Conservation (phyloP, 1,140 invertebrate genomes). For the Leptinotarsa defecta region DNA sequence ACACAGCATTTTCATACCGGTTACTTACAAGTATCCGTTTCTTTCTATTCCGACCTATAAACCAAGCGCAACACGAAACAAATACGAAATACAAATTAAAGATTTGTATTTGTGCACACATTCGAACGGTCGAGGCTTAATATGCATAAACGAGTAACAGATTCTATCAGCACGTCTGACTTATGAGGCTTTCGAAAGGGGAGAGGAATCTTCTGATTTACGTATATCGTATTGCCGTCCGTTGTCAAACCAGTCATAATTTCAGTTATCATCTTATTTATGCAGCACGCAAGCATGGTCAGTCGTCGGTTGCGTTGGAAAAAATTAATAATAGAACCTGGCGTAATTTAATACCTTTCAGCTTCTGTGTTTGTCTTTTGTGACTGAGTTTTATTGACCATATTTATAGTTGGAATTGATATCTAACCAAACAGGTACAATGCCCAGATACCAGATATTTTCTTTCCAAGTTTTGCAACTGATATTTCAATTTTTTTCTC, state of each 20-base stretch:
- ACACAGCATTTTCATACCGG: conserved; percentile 12
- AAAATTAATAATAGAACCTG: conserved; percentile 17
- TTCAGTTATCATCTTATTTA: conserved; percentile 49
- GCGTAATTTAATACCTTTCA: conserved; percentile 43
- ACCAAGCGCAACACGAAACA: conserved; percentile 19
- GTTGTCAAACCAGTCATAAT: conserved; percentile 47
- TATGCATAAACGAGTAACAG: conserved; percentile 36
- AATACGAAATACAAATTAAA: conserved; percentile 27
- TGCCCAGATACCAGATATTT: too few relatives aligned
- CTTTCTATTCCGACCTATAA: conserved; percentile 12
- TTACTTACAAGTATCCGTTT: conserved; percentile 1
- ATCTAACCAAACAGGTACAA: too few relatives aligned
- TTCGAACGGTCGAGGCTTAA: conserved; percentile 10
- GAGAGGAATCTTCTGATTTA: conserved; percentile 47
- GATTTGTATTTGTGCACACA: conserved; percentile 17
- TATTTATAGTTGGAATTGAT: background rate
- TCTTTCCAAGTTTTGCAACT: too few relatives aligned
- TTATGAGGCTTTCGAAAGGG: conserved; percentile 37
- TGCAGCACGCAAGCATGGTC: conserved; percentile 33
- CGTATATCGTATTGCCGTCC: conserved; percentile 49
- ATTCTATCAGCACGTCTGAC: conserved; percentile 50
- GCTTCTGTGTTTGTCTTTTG: conserved; percentile 38
- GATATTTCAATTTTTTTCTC: too few relatives aligned
- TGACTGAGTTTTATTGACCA: background rate
- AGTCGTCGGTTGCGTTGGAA: background rate